These are phyloP conservation scores for Oligia strigilis DNA, from an alignment of 2,888 invertebrate species.

Conservation along the genomic window DNA sequence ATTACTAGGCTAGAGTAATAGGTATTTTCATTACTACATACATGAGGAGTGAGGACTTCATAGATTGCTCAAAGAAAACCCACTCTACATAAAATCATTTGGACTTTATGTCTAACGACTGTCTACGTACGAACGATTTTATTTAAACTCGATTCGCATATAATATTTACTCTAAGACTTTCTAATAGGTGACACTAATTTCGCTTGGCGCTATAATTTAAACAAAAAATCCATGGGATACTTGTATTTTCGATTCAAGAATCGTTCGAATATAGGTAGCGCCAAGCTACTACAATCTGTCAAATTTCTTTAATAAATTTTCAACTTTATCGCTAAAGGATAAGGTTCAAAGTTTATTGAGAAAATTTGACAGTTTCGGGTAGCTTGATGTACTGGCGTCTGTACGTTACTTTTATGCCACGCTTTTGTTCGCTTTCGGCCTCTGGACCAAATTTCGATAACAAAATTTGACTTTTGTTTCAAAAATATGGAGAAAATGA, in stretches of 20 bases:
- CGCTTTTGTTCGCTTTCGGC: neutral
- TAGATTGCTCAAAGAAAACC: neutral
- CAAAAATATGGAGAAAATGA: neutral
- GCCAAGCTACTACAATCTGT: too few relatives aligned
- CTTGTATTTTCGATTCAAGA: neutral
- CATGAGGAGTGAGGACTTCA: neutral
- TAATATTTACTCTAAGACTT: neutral
- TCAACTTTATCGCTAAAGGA: too few relatives aligned
- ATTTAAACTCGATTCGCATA: neutral
- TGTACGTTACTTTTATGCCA: neutral
- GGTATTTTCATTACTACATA: constrained; percentile 32
- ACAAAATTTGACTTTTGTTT: neutral
- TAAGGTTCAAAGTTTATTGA: too few relatives aligned
- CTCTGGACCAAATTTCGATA: neutral
- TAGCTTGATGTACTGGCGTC: too few relatives aligned
- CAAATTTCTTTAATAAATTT: too few relatives aligned
- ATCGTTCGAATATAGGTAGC: neutral
- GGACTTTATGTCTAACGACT: neutral
- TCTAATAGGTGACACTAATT: neutral
- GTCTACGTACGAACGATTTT: neutral
- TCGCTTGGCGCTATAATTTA: neutral
- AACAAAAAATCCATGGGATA: neutral
- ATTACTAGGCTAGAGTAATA: neutral
- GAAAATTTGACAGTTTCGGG: too few relatives aligned
- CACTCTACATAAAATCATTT: neutral